Conservation (phyloP, 2,888 invertebrate genomes). For the Suillia variegata region DNA sequence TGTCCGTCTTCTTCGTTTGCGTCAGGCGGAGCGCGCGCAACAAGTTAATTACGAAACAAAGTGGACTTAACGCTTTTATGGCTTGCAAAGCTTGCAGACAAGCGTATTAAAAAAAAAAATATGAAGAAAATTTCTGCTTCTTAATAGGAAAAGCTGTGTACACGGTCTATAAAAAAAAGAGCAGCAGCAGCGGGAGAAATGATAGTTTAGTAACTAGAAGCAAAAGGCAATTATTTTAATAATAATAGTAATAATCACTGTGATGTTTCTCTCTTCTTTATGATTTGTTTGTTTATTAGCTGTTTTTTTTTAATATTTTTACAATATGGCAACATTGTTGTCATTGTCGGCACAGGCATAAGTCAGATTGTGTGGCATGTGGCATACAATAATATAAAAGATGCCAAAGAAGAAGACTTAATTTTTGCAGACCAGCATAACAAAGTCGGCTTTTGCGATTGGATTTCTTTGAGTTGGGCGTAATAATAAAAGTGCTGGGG, state of each 20-base stretch:
- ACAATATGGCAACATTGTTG: neutral
- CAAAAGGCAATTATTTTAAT: conserved; percentile 25
- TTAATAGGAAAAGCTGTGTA: neutral
- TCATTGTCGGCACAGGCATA: neutral
- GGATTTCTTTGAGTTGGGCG: too few species aligned
- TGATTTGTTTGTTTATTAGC: neutral
- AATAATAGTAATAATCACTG: conserved; percentile 21
- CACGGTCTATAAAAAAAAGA: neutral
- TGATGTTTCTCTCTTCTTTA: neutral
- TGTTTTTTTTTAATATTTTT: neutral
- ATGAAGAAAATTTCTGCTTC: too few species aligned
- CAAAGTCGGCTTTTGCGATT: too few species aligned
- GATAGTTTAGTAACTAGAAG: too few species aligned
- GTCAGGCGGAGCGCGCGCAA: too few species aligned
- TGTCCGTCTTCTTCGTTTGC: too few species aligned
- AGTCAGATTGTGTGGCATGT: neutral
- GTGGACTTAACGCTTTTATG: conserved; percentile 19
- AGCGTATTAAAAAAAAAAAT: neutral
- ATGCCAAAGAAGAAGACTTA: conserved; percentile 1
- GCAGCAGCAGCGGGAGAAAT: neutral
- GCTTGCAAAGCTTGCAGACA: neutral
- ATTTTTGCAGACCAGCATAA: too few species aligned
- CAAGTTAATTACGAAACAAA: conserved; percentile 25
- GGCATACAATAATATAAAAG: neutral
- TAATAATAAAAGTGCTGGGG: too few species aligned